Percentiles rank a stretch among this genome's conserved stretches.
Conservation (phyloP, 2,797 vertebrate species). For the Smutsia gigantea region DNA sequence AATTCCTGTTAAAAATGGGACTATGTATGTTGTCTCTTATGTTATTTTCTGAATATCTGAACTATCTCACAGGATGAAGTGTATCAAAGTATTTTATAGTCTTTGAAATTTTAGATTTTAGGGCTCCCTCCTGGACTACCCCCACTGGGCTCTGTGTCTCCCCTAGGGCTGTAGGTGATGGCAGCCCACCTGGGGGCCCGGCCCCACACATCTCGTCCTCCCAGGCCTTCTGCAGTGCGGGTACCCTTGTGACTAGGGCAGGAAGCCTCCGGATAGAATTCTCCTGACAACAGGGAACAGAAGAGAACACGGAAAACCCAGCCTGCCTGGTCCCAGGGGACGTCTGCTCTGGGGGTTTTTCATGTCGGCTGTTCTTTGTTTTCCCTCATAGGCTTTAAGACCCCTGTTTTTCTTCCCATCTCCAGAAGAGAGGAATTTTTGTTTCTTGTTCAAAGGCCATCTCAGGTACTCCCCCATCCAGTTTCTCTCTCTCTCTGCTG, state of each 20-base stretch:
- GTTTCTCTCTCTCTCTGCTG: neutral
- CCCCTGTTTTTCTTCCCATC: neutral
- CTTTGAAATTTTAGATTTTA: neutral
- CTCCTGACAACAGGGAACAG: neutral
- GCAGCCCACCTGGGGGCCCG: accelerated
- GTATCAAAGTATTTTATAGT: neutral
- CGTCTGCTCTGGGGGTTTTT: neutral
- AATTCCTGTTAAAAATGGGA: neutral
- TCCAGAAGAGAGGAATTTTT: neutral
- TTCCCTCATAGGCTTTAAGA: neutral
- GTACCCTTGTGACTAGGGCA: neutral
- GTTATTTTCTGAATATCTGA: neutral
- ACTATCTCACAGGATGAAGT: neutral
- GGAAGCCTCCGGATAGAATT: neutral
- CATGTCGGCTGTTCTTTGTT: neutral
- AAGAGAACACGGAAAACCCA: neutral
- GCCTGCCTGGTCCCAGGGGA: neutral
- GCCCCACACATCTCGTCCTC: accelerated
- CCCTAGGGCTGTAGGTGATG: too few relatives aligned
- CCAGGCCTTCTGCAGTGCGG: neutral
- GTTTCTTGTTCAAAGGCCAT: neutral
- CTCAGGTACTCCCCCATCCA: too few relatives aligned
- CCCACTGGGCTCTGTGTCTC: neutral
- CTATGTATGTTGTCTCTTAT: neutral
- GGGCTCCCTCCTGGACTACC: neutral